Evolutionary conservation across 2,113 vertebrate species (phyloP), one percentile per base, ranked within the genome.

Genomic region (Hippocampus barbouri): DNA sequence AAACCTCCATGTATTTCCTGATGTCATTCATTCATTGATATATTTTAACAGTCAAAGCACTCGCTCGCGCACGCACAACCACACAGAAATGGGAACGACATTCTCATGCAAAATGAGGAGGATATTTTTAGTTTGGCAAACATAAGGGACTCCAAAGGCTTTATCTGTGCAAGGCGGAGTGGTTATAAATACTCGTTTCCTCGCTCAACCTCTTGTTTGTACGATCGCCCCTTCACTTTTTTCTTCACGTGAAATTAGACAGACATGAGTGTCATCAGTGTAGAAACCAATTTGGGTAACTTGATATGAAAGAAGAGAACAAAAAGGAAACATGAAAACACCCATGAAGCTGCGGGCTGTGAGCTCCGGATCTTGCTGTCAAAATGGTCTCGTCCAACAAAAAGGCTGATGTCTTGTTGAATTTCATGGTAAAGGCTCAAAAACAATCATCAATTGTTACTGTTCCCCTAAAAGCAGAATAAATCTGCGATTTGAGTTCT

Each of bases 101-200:
- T 60, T 59, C 11, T 15, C 12, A 65, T 65, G 40, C n/a, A 45
- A 27, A 66, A 47, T 27, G 6, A 12, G 41, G 41, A 3, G 25
- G n/a, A 66, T 45, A 43, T 47, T 66, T 65, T 68, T 27, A 25
- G 63, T 76, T 81, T 83, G 79, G 82, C 83, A 86, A 80, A 73
- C 62, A 65, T 14, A 20, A 18, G 43, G 64, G 20, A 47, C 23
- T 70, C 27, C 62, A 77, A 89, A 84, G 86, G 76, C 74, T 72
- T 72, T 5, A 59, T 23, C 69, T 68, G 77, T 72, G 69, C 74
- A 78, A 86, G 80, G 80, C 77, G 40, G 51, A 38, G 60, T 70
- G 79, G 79, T 75, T 59, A 38, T 38, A 5, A 45, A 71, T 10
- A 45, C 20, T 3, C 5, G 23, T 47, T 9, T 21, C 20, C 8